phyloP scores from a whole-genome alignment of 2,113 vertebrate species.

The Tyrannus savana region DNA sequence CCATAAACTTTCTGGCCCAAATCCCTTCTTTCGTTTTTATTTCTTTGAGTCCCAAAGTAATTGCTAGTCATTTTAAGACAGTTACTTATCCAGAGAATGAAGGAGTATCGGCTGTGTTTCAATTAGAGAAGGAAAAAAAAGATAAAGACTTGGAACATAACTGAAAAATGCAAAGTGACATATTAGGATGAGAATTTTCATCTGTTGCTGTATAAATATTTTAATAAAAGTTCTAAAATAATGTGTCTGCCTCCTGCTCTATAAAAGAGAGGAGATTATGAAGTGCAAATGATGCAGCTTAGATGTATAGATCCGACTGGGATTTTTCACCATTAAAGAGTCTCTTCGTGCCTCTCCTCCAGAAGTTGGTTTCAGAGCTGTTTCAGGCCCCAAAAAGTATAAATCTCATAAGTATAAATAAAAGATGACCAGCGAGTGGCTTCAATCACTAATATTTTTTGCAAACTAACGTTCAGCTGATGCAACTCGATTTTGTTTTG shows the following conservation, averaged over 20 bases:
- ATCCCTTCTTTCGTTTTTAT: background rate
- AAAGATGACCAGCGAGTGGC: slow-evolving; percentile 74
- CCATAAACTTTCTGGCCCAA: background rate
- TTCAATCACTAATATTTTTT: slow-evolving; percentile 78
- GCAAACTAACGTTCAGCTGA: slow-evolving; percentile 79
- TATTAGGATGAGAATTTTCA: slow-evolving; percentile 66
- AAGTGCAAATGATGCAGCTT: slow-evolving; percentile 45
- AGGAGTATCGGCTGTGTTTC: background rate
- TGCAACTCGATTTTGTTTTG: slow-evolving; percentile 79
- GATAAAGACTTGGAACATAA: slow-evolving; percentile 59
- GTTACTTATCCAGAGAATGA: slow-evolving; percentile 38
- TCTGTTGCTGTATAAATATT: slow-evolving; percentile 69
- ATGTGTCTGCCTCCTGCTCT: slow-evolving; percentile 50
- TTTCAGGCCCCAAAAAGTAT: slow-evolving; percentile 52
- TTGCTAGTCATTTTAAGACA: background rate
- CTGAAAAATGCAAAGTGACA: slow-evolving; percentile 42
- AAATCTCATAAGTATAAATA: slow-evolving; percentile 72
- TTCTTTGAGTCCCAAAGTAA: background rate
- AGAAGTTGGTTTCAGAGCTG: slow-evolving; percentile 17
- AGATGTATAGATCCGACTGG: slow-evolving; percentile 35
- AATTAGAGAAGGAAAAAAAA: slow-evolving; percentile 42
- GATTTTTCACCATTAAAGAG: slow-evolving; percentile 56
- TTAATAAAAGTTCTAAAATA: slow-evolving; percentile 69
- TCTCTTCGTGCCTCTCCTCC: slow-evolving; percentile 3
- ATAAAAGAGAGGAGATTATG: slow-evolving; percentile 31